Evolutionary conservation across 2,797 vertebrate genomes (phyloP).

Genomic region (Octomys mimax): DNA sequence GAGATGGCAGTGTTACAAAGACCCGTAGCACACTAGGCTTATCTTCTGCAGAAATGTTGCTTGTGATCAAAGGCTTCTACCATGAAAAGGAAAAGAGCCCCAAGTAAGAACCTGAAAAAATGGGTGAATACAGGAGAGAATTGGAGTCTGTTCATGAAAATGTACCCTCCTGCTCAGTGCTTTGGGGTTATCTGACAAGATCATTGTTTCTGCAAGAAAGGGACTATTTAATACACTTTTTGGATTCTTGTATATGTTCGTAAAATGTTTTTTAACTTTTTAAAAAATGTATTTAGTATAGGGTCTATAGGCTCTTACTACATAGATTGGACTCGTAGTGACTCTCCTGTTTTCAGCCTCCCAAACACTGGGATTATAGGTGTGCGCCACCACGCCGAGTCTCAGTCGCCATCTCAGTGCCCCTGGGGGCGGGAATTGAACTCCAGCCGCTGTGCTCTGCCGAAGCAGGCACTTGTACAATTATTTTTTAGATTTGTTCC

Average conservation of each 20-base stretch:
- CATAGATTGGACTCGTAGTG: no score
- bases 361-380: no score
- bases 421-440: no score
- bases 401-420: no score
- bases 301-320: no score
- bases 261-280: conserved; percentile 16
- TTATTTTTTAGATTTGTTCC: background rate
- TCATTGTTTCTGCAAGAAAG: conserved; percentile 71
- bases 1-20: conserved; percentile 39
- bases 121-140: background rate
- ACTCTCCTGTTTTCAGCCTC: no score
- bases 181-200: conserved; percentile 40
- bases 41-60: background rate
- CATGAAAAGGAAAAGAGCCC: background rate
- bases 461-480: conserved; percentile 59
- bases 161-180: background rate
- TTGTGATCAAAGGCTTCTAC: conserved; percentile 11
- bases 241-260: conserved; percentile 65
- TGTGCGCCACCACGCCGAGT: no score
- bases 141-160: conserved; percentile 5
- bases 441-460: no score
- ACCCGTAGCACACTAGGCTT: background rate
- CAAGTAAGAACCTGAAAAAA: background rate
- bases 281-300: no score
- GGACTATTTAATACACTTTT: conserved; percentile 53